phyloP scores from a whole-genome alignment of 2,113 vertebrate species.

The Edolisoma coerulescens region DNA sequence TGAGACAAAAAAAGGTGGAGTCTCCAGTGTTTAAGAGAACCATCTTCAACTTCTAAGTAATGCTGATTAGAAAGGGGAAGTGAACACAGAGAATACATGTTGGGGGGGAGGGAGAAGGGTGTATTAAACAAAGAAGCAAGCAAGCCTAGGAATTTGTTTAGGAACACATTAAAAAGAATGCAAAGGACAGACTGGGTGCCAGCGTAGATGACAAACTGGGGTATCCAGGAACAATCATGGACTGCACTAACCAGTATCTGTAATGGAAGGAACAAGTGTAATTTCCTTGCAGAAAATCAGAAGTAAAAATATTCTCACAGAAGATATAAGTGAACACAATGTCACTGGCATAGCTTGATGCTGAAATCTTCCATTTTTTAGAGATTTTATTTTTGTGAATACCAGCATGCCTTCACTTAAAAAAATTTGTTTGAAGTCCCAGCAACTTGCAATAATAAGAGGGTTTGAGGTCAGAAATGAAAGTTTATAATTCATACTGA shows the following conservation, averaged over 20 bases:
- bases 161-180: neutral
- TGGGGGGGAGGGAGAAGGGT: too few relatives aligned
- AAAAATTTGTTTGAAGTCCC: neutral
- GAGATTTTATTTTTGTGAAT: neutral
- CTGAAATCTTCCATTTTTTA: neutral
- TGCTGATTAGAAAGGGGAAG: neutral
- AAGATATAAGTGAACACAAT: neutral
- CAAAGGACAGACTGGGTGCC: neutral
- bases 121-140: neutral
- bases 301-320: neutral
- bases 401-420: neutral
- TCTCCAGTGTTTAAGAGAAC: neutral
- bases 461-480: neutral
- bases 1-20: neutral
- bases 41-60: neutral
- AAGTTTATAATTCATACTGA: neutral
- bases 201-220: neutral
- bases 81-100: neutral
- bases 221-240: neutral
- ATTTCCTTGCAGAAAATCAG: neutral
- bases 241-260: neutral
- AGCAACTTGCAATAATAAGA: neutral
- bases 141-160: neutral
- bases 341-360: neutral
- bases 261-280: neutral